Conservation (phyloP, 2,888 invertebrate genomes). For the Perizoma affinitatum region DNA sequence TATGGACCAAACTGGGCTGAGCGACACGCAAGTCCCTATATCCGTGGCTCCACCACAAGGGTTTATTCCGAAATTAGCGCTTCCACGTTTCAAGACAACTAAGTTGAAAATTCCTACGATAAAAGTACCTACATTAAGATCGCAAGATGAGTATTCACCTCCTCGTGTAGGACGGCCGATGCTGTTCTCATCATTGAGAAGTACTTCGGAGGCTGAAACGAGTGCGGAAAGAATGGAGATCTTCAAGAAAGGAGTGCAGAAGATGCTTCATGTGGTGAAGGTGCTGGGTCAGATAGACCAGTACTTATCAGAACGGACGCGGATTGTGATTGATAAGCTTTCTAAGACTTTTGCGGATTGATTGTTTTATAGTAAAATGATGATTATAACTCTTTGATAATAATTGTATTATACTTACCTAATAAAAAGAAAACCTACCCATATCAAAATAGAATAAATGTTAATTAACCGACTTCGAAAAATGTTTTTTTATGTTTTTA, state of each 20-base stretch:
- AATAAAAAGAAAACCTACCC: too few relatives aligned
- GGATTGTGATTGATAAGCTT: conserved; percentile 72
- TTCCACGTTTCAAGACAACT: conserved; percentile 51
- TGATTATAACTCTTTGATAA: too few relatives aligned
- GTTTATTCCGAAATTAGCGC: conserved; percentile 53
- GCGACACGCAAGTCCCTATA: conserved; percentile 59
- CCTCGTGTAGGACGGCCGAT: conserved; percentile 62
- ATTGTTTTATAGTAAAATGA: conserved; percentile 20
- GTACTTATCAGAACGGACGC: conserved; percentile 71
- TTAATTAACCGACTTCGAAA: too few relatives aligned
- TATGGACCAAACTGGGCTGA: conserved; percentile 56
- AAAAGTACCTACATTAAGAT: conserved; percentile 58
- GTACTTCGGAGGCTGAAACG: conserved; percentile 55
- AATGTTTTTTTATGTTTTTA: too few relatives aligned
- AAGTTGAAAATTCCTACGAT: conserved; percentile 58
- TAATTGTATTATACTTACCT: too few relatives aligned
- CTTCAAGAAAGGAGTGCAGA: conserved; percentile 74
- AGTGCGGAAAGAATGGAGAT: conserved; percentile 73
- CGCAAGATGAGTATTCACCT: conserved; percentile 42
- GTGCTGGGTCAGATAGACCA: conserved; percentile 72
- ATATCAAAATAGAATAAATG: too few relatives aligned
- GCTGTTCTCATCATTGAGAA: conserved; percentile 48
- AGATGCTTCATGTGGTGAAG: conserved; percentile 73
- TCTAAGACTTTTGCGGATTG: conserved; percentile 68
- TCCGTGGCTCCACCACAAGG: conserved; percentile 63